A percentile compares a stretch with the other conserved stretches of the same genome.
phyloP scores from a whole-genome alignment of 1,140 invertebrate species.

The Portunus trituberculatus region DNA sequence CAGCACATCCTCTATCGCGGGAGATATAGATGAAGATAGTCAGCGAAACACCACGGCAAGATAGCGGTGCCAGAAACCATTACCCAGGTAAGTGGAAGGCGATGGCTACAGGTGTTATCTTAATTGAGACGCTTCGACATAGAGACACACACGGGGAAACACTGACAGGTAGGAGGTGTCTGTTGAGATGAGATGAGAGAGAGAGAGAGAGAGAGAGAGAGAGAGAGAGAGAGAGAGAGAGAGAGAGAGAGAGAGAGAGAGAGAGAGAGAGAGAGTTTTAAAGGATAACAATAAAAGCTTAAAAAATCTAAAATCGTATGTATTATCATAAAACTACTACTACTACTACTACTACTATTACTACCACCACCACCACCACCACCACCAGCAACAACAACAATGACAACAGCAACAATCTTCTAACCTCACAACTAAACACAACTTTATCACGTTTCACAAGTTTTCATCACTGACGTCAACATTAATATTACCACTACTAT shows the following conservation, averaged over 20 bases:
- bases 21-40: not conserved
- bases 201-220: not conserved
- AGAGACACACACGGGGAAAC: too few relatives aligned
- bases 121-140: not conserved
- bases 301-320: too few relatives aligned
- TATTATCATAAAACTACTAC: not conserved
- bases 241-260: not conserved
- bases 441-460: too few relatives aligned
- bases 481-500: too few relatives aligned
- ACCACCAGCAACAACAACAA: too few relatives aligned
- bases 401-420: too few relatives aligned
- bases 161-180: too few relatives aligned
- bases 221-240: not conserved
- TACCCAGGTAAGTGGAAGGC: not conserved
- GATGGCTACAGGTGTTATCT: not conserved
- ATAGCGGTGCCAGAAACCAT: not conserved
- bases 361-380: not conserved
- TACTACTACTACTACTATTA: conserved; percentile 1
- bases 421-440: too few relatives aligned
- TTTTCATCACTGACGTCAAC: too few relatives aligned
- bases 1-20: too few relatives aligned
- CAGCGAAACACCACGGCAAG: not conserved
- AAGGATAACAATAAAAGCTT: too few relatives aligned
- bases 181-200: too few relatives aligned
- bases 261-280: not conserved